Conservation (phyloP, 1,140 invertebrate species). For the Andrena cerasifolii region DNA sequence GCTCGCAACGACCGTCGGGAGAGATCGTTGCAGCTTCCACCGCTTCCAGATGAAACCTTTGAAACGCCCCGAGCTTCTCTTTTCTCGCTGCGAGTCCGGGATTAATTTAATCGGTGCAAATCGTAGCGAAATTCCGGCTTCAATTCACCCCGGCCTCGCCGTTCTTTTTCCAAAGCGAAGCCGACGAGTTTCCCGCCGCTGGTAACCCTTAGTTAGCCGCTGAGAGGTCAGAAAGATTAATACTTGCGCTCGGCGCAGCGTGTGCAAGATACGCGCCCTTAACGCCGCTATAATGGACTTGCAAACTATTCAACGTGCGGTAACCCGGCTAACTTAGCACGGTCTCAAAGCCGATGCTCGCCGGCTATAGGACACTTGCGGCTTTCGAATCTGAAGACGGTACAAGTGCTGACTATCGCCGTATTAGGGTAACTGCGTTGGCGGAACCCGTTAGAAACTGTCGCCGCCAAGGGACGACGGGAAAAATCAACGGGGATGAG, state of each 20-base stretch:
- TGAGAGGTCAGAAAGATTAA: conserved; percentile 25
- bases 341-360: conserved; percentile 51
- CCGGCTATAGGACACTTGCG: conserved; percentile 31
- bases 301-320: conserved; percentile 63
- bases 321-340: conserved; percentile 57
- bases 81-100: no score
- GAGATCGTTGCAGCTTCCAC: conserved; percentile 18
- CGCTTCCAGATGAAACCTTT: not conserved
- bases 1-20: conserved; percentile 24
- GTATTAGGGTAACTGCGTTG: conserved; percentile 51
- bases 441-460: conserved; percentile 43
- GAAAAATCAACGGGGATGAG: conserved; percentile 28
- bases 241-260: conserved; percentile 22
- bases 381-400: conserved; percentile 43
- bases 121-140: no score
- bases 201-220: no score
- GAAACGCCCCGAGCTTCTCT: no score
- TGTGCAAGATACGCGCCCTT: conserved; percentile 51
- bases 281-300: conserved; percentile 65
- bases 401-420: conserved; percentile 58
- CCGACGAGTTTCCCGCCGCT: no score
- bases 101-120: no score
- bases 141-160: no score
- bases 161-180: no score
- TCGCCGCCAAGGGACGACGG: not conserved